Percentiles rank a stretch among this genome's conserved stretches.
Evolutionary conservation across 2,888 invertebrate species (phyloP).

Genomic region (Caenorhabditis macrosperma): DNA sequence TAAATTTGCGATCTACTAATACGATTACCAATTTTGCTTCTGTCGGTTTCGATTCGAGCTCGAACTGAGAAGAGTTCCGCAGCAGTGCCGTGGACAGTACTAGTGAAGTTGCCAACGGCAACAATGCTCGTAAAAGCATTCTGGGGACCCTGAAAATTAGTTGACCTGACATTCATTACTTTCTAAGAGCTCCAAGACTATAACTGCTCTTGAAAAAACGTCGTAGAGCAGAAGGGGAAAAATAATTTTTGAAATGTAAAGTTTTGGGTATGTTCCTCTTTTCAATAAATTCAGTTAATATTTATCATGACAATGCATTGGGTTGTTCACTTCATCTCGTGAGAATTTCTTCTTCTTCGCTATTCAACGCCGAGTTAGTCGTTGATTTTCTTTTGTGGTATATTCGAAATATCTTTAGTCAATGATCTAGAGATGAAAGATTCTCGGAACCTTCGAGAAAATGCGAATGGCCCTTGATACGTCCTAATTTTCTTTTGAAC

Average conservation of each 20-base stretch:
- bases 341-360: background rate
- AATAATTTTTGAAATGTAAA: too few relatives aligned
- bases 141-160: constrained; percentile 5
- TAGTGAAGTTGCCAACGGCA: background rate
- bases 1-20: too few relatives aligned
- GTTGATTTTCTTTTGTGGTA: constrained; percentile 16
- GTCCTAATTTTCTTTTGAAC: too few relatives aligned
- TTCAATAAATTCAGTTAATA: background rate
- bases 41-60: background rate
- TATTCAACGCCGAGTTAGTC: background rate
- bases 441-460: too few relatives aligned
- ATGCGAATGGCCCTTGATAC: too few relatives aligned
- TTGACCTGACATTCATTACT: background rate
- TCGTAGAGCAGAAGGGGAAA: too few relatives aligned
- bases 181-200: too few relatives aligned
- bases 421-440: too few relatives aligned
- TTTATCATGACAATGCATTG: background rate
- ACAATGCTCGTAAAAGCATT: constrained; percentile 1
- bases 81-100: background rate
- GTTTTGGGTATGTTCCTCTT: too few relatives aligned
- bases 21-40: background rate
- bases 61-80: too few relatives aligned
- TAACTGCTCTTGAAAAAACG: background rate
- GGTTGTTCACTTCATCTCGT: background rate
- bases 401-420: too few relatives aligned